These are phyloP conservation scores for Apodemia mormo DNA, from an alignment of 2,888 invertebrate genomes.

Conservation along the genomic window DNA sequence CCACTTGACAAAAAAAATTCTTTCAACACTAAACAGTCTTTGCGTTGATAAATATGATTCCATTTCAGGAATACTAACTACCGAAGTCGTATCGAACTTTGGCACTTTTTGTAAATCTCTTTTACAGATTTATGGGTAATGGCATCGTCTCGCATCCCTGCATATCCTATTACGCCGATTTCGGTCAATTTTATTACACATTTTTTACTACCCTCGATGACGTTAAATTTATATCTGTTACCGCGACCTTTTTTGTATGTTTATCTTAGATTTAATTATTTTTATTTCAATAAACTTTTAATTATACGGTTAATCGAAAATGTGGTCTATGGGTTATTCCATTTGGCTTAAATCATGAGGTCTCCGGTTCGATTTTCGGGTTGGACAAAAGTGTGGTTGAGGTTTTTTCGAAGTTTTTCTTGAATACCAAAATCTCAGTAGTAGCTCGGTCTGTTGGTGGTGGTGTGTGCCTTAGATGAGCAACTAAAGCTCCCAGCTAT, in stretches of 20 bases:
- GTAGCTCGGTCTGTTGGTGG: too few species aligned
- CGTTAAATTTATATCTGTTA: not conserved
- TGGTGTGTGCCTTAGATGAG: too few species aligned
- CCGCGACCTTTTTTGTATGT: not conserved
- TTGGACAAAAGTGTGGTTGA: too few species aligned
- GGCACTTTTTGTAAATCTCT: not conserved
- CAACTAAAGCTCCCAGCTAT: too few species aligned
- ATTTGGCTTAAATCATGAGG: too few species aligned
- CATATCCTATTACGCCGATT: not conserved
- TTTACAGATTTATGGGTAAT: not conserved
- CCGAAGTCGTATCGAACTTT: not conserved
- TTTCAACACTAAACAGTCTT: not conserved
- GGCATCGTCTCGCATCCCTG: not conserved
- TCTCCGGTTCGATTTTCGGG: too few species aligned
- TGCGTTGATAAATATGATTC: not conserved
- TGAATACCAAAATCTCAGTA: too few species aligned
- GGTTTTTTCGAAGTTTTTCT: too few species aligned
- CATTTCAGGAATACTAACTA: not conserved
- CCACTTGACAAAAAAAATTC: not conserved
- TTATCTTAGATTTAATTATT: too few species aligned
- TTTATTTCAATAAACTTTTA: too few species aligned
- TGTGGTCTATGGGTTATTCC: too few species aligned
- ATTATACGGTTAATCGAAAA: too few species aligned
- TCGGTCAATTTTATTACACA: not conserved
- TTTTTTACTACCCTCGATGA: not conserved